These are phyloP conservation scores for Gymnothorax javanicus DNA, from an alignment of 2,797 vertebrate species.

Conservation along the genomic window DNA sequence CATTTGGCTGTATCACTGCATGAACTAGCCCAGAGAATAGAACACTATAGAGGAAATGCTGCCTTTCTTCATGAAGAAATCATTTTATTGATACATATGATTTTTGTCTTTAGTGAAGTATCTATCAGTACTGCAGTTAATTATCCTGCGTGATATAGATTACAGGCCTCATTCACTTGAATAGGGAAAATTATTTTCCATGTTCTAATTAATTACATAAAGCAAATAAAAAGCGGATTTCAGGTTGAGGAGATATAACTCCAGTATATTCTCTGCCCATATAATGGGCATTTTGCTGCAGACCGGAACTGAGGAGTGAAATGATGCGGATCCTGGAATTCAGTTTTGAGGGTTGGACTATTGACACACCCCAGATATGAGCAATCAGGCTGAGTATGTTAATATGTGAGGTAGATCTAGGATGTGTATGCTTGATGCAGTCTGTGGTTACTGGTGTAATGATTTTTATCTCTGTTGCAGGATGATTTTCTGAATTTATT, in stretches of 20 bases:
- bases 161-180: background rate
- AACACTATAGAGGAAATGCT: background rate
- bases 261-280: background rate
- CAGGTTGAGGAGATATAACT: no score
- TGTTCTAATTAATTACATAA: background rate
- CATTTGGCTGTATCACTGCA: background rate
- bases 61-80: background rate
- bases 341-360: background rate
- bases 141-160: no score
- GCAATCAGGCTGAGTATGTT: background rate
- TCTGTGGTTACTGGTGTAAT: background rate
- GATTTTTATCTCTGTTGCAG: background rate
- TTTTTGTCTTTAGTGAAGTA: no score
- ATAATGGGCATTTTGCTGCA: background rate
- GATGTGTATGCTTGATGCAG: background rate
- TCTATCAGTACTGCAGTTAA: no score
- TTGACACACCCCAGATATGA: conserved; percentile 9
- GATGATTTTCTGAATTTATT: background rate
- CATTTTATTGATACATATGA: background rate
- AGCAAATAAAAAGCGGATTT: background rate
- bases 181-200: background rate
- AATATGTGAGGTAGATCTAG: background rate
- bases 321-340: conserved; percentile 22
- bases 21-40: background rate
- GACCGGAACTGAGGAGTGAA: background rate